Evolutionary conservation across 2,888 invertebrate genomes (phyloP), one percentile per base, ranked within the genome.

Genomic region (Sepiola atlantica): DNA sequence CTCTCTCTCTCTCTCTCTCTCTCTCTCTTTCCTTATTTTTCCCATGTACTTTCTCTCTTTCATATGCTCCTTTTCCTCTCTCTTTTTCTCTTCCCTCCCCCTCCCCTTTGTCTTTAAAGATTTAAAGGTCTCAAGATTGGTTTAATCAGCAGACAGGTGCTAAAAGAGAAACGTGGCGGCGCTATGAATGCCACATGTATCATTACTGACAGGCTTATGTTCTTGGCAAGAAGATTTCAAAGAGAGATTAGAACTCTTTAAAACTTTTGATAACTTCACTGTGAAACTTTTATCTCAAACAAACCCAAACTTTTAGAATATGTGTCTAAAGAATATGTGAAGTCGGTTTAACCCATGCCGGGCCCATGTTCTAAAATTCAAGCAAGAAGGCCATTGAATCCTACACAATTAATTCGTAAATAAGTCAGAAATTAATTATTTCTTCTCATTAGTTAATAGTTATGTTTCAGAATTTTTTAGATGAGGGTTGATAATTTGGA

Each of bases 111-210:
- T 57, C 77, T 77, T 77, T 77, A 77, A 77, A n/a, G 77, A 77
- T 77, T 77, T 77, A 77, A 77, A 77, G 77, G 77, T 77, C n/a
- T 77, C 77, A n/a, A 77, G 77, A 77, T 77, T n/a, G n/a, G 77
- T 77, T 77, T 77, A 77, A 77, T 77, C 77, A 77, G n/a, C n/a
- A 77, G 77, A 77, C 77, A 77, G 77, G 77, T 77, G 77, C 32
- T 77, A 77, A 77, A 77, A 77, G 77, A 77, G n/a, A 77, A 77
- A 77, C n/a, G 45, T 45, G 45, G 45, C 45, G 77, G n/a, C n/a
- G 77, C 77, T 77, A 77, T 77, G 77, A 77, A 77, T 77, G 77
- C n/a, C 77, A 77, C n/a, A 77, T 77, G n/a, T n/a, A 77, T 77
- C n/a, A 32, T 77, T 77, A 77, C 16, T n/a, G 77, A 77, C n/a